Conservation (phyloP, 1,140 invertebrate species). For the Hylaeus anthracinus region DNA sequence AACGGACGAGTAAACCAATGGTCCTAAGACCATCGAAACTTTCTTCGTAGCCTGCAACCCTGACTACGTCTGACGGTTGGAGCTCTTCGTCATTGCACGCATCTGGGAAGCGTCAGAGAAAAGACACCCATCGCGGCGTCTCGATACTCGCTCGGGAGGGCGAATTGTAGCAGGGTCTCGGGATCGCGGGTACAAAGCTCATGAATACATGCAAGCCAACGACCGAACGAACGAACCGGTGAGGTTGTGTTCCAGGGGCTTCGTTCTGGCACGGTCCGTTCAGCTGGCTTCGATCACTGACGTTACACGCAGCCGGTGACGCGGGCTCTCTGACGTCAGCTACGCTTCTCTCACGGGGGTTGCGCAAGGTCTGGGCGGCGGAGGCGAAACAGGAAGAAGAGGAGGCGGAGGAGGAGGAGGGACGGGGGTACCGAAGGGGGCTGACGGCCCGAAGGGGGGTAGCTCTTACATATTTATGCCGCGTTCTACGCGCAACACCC, state of each 20-base stretch:
- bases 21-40: background rate
- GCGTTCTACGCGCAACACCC: slow-evolving; percentile 68
- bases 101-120: too few relatives aligned
- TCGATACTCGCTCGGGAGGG: slow-evolving; percentile 18
- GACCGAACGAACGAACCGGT: slow-evolving; percentile 36
- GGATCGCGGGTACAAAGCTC: slow-evolving; percentile 39
- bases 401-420: slow-evolving; percentile 34
- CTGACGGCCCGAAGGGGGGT: slow-evolving; percentile 69
- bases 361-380: slow-evolving; percentile 69
- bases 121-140: background rate
- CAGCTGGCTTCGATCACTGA: slow-evolving; percentile 80
- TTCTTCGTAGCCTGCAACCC: too few relatives aligned
- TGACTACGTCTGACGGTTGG: too few relatives aligned
- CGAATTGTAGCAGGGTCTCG: background rate
- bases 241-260: slow-evolving; percentile 7
- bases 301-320: slow-evolving; percentile 74
- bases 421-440: slow-evolving; percentile 65
- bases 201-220: slow-evolving; percentile 72
- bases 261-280: slow-evolving; percentile 59
- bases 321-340: slow-evolving; percentile 65
- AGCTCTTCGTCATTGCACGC: too few relatives aligned
- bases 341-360: slow-evolving; percentile 66
- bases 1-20: too few relatives aligned
- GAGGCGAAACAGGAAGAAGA: slow-evolving; percentile 31
- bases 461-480: slow-evolving; percentile 81